phyloP scores from a whole-genome alignment of 2,888 invertebrate genomes.

The Chaetoderma sp. region DNA sequence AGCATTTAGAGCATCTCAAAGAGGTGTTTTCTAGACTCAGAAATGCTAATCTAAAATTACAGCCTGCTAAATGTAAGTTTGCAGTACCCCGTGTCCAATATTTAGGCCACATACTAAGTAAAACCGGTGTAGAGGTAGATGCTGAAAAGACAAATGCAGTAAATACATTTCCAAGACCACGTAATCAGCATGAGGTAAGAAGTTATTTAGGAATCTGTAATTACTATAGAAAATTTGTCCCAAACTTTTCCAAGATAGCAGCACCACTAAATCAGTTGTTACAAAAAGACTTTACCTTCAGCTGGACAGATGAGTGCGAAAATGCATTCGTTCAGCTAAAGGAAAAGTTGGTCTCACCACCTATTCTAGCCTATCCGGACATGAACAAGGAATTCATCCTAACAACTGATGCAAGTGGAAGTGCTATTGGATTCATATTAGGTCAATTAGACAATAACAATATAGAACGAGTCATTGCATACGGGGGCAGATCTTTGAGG shows the following conservation, averaged over 20 bases:
- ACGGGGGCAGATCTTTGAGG: constrained; percentile 18
- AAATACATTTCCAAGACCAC: constrained; percentile 29
- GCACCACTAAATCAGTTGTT: not conserved
- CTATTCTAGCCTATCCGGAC: constrained; percentile 24
- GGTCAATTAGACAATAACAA: constrained; percentile 11
- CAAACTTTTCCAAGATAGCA: not conserved
- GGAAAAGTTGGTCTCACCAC: constrained; percentile 14
- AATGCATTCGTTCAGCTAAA: constrained; percentile 15
- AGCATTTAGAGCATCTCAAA: too few relatives aligned
- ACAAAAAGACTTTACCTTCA: constrained; percentile 10
- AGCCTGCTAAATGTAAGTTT: too few relatives aligned
- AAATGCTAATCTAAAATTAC: too few relatives aligned
- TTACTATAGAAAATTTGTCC: constrained; percentile 14
- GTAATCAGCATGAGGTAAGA: constrained; percentile 33
- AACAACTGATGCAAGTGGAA: constrained; percentile 22
- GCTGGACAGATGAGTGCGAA: constrained; percentile 13
- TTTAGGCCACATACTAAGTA: too few relatives aligned
- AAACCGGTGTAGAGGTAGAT: too few relatives aligned
- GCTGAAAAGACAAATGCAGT: constrained; percentile 29
- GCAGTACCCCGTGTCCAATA: too few relatives aligned
- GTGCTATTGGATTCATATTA: constrained; percentile 22
- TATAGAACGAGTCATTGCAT: constrained; percentile 16
- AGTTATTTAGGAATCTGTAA: constrained; percentile 19
- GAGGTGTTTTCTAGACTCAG: too few relatives aligned
- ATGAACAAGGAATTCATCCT: constrained; percentile 17